Base-by-base conservation (phyloP, 2,888 invertebrate species). In the Tanytarsus gracilentus region DNA sequence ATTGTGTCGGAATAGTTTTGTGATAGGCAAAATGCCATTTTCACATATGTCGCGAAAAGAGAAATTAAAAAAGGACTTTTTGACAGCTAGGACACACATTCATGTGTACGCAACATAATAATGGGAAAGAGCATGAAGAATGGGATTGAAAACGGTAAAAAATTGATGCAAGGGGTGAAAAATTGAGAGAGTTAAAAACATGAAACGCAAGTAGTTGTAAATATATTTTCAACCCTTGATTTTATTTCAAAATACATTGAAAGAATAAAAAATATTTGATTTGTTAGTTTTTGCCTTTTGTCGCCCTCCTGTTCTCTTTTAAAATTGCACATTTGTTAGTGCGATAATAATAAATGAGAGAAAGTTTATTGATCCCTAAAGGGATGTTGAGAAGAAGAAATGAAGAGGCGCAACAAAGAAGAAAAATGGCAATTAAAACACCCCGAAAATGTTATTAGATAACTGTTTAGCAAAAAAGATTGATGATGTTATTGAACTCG, bases 21-120 rank as follows among this genome's bases (percentile, higher is more conserved):
- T n/a, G 14, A 11, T 21, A 16, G 25, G 11, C n/a, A 53, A 36
- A 53, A 53, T 29, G 53, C 36, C 53, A 53, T 53, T n/a, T n/a
- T 53, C 53, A 53, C 53, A 53, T 53, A 53, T 53, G 53, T 53
- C 53, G 36, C 33, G 53, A 36, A 36, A 53, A 36, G 6, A 8
- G 30, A 30, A 36, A 36, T 21, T 3, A 30, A 3, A 33, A 23
- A 49, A 25, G 16, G 14, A 49, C n/a, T 40, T 16, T 40, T 25
- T 49, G 49, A 49, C 49, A 25, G 27, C 44, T 11, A 18, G 23
- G 33, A 44, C 23, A 44, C 18, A 44, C 18, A 44, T 18, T 11
- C 44, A 44, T 11, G 23, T 9, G n/a, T 11, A 18, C 18, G 44
- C 23, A 9, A 49, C 25, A 25, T 25, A 49, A 25, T n/a, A 25